Base-by-base conservation (phyloP, 1,140 invertebrate genomes). In the Geopemphigus sp. region DNA sequence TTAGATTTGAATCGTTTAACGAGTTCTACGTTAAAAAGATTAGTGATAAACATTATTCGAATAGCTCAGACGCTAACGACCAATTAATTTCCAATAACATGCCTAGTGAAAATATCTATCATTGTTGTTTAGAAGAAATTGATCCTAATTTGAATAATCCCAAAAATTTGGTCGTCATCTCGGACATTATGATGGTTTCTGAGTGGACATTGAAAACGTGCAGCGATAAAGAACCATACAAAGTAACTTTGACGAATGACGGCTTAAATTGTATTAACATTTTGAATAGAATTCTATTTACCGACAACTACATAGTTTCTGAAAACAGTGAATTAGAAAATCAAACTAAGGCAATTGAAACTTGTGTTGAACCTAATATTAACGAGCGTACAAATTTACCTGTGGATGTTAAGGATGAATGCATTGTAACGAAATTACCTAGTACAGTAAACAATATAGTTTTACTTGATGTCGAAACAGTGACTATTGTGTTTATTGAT, bases 11-110 rank as follows among this genome's bases (percentile, higher is more conserved):
- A 45, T 61, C 73, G 19, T 76, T 61, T 45, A 47, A 76, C 1
- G 29, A 59, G n/a, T 76, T 76, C 8, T 76, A 59, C 59, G 73
- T 76, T 24, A 22, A 24, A 15, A 76, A 61, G 32, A 12, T 76
- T 2, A 12, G 32, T 6, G 0, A 73, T 26, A n/a, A 66, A 12
- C 5, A 5, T 66, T 32, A 5, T 39, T 66, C n/a, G 17, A 39
- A 45, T 50, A 26, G 8, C 50, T 12, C 12, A 17, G 24, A 24
- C 22, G 5, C 2, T 0, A 17, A 26, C 0, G 10, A 4, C 1
- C n/a, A 50, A 50, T 50, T 22, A 22, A 47, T 29, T 6, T 12
- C 29, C 10, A 3, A 15, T 2, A 39, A 32, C 12, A n/a, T 32
- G 10, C 10, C 12, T 24, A 17, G 26, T 76, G 29, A 59, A 22